Percentiles rank a stretch among this genome's conserved stretches.
These are phyloP conservation scores for Rattus rattus DNA, from an alignment of 2,113 vertebrate genomes.

Conservation along the genomic window DNA sequence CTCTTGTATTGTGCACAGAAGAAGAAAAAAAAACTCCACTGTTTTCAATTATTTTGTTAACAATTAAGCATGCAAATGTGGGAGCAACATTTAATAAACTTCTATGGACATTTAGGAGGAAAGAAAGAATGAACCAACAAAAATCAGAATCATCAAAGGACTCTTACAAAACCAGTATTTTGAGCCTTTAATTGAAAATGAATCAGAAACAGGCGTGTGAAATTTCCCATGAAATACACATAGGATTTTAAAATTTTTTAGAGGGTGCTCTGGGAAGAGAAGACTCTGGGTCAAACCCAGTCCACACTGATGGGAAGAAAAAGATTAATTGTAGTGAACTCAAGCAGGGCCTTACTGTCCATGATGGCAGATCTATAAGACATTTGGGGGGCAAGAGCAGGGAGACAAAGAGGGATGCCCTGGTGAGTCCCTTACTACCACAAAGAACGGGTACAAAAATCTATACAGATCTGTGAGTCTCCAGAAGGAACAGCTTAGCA, in stretches of 20 bases:
- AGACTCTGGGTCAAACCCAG: slow-evolving; percentile 49
- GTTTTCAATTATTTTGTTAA: slow-evolving; percentile 78
- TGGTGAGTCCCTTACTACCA: not conserved
- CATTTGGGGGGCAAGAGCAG: not conserved
- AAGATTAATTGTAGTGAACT: not conserved
- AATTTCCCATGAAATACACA: slow-evolving; percentile 82
- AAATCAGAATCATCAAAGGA: slow-evolving; percentile 77
- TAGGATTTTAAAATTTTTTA: slow-evolving; percentile 31
- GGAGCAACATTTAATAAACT: slow-evolving; percentile 73
- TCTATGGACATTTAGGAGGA: slow-evolving; percentile 62
- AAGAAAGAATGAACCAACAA: slow-evolving; percentile 66
- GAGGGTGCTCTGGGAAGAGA: slow-evolving; percentile 55
- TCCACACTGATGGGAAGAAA: slow-evolving; percentile 55
- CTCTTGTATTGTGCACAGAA: not conserved
- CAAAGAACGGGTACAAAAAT: not conserved
- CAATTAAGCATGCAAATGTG: slow-evolving; percentile 82
- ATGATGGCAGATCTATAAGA: not conserved
- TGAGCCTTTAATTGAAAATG: slow-evolving; percentile 81
- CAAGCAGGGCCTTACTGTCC: not conserved
- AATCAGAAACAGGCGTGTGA: slow-evolving; percentile 82
- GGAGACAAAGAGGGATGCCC: not conserved
- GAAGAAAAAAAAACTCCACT: slow-evolving; percentile 58
- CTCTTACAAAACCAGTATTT: slow-evolving; percentile 79
- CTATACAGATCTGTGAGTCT: not conserved
- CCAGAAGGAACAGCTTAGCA: slow-evolving; percentile 31